These are phyloP conservation scores for Plemyria rubiginata DNA, from an alignment of 2,888 invertebrate genomes.

Conservation along the genomic window DNA sequence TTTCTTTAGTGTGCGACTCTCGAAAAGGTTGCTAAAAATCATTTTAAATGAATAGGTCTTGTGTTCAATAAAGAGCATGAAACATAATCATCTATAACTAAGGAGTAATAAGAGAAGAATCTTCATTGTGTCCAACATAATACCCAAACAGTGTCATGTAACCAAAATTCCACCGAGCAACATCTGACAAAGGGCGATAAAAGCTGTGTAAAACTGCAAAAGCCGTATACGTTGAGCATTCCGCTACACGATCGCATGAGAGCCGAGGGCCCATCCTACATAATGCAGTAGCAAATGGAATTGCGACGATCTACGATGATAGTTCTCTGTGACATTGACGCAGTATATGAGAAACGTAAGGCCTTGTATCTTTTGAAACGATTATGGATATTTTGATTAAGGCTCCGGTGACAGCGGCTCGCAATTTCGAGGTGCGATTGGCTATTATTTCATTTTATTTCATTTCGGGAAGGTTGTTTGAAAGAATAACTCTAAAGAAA, in stretches of 20 bases:
- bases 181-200: slow-evolving; percentile 27
- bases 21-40: too few species aligned
- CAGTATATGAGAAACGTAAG: too few species aligned
- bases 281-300: slow-evolving; percentile 28
- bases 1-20: too few species aligned
- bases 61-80: neutral
- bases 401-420: too few species aligned
- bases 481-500: too few species aligned
- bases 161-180: too few species aligned
- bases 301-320: slow-evolving; percentile 12
- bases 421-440: too few species aligned
- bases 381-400: neutral
- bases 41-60: too few species aligned
- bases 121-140: slow-evolving; percentile 5
- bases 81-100: neutral
- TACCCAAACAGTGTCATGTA: slow-evolving; percentile 29
- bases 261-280: slow-evolving; percentile 29
- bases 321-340: slow-evolving; percentile 4
- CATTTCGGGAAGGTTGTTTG: too few species aligned
- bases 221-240: slow-evolving; percentile 28
- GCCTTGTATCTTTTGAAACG: neutral
- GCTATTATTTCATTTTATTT: too few species aligned
- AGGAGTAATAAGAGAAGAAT: neutral
- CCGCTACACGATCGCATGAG: slow-evolving; percentile 27
- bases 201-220: slow-evolving; percentile 29